These are phyloP conservation scores for Microvelia longipes DNA, from an alignment of 1,140 invertebrate genomes.

Conservation along the genomic window DNA sequence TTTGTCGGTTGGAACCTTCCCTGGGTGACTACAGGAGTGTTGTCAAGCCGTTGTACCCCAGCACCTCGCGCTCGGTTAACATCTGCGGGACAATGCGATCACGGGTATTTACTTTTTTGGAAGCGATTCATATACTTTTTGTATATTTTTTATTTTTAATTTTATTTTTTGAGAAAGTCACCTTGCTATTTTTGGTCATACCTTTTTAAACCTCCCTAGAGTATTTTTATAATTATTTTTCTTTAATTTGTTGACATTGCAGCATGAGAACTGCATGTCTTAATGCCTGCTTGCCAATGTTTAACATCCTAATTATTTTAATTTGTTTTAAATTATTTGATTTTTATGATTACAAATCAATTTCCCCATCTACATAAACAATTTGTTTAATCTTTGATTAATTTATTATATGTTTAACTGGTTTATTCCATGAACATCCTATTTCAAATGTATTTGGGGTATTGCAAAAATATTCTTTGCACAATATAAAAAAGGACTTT, in stretches of 20 bases:
- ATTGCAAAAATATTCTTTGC: too few species aligned
- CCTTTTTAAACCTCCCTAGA: neutral
- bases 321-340: too few species aligned
- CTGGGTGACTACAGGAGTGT: neutral
- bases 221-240: neutral
- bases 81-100: neutral
- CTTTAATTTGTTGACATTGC: neutral
- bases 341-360: too few species aligned
- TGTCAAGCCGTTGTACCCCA: neutral
- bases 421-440: too few species aligned
- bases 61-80: neutral
- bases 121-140: constrained; percentile 13
- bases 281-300: neutral
- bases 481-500: too few species aligned
- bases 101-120: constrained; percentile 1
- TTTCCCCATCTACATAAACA: too few species aligned
- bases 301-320: too few species aligned
- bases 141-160: constrained; percentile 12
- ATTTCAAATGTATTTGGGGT: too few species aligned
- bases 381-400: too few species aligned
- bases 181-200: neutral
- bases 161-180: constrained; percentile 4
- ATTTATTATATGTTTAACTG: too few species aligned
- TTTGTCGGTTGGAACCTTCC: neutral
- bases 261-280: neutral